Evolutionary conservation across 2,113 vertebrate genomes (phyloP).

Genomic region (Phycodurus eques): DNA sequence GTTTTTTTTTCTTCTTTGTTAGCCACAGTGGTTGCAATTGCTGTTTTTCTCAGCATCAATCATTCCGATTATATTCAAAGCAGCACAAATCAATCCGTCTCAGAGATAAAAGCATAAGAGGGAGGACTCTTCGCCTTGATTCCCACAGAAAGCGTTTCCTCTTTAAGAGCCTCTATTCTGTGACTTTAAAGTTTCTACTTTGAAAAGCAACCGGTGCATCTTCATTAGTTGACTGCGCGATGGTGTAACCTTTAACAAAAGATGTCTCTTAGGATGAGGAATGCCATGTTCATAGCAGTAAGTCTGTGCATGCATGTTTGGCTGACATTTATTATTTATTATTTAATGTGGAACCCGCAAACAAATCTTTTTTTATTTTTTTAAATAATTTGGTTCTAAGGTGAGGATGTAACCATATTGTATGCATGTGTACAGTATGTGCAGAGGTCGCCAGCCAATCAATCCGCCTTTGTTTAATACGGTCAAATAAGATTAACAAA

Average conservation of each 20-base stretch:
- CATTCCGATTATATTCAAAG: slow-evolving; percentile 22
- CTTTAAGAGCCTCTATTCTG: slow-evolving; percentile 31
- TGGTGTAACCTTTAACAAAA: slow-evolving; percentile 66
- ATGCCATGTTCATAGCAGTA: slow-evolving; percentile 4
- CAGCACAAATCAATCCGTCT: slow-evolving; percentile 13
- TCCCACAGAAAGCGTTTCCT: slow-evolving; percentile 14
- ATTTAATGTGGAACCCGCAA: slow-evolving; percentile 23
- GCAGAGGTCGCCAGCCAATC: background rate
- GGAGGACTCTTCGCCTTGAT: slow-evolving; percentile 12
- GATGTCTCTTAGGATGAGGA: slow-evolving; percentile 53
- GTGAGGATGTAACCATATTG: background rate
- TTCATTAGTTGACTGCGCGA: slow-evolving; percentile 63
- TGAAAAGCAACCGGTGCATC: slow-evolving; percentile 65
- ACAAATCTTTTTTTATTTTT: background rate
- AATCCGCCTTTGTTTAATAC: background rate
- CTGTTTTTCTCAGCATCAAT: slow-evolving; percentile 19
- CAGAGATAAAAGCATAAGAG: slow-evolving; percentile 11
- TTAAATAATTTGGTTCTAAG: background rate
- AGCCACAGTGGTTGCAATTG: slow-evolving; percentile 7
- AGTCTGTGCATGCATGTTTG: background rate
- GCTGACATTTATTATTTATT: slow-evolving; percentile 16
- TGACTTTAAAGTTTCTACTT: slow-evolving; percentile 59
- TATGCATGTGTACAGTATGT: background rate
- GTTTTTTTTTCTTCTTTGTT: background rate
- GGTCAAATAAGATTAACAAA: background rate